These are phyloP conservation scores for Amiota communis DNA, from an alignment of 2,888 invertebrate genomes.

Conservation along the genomic window DNA sequence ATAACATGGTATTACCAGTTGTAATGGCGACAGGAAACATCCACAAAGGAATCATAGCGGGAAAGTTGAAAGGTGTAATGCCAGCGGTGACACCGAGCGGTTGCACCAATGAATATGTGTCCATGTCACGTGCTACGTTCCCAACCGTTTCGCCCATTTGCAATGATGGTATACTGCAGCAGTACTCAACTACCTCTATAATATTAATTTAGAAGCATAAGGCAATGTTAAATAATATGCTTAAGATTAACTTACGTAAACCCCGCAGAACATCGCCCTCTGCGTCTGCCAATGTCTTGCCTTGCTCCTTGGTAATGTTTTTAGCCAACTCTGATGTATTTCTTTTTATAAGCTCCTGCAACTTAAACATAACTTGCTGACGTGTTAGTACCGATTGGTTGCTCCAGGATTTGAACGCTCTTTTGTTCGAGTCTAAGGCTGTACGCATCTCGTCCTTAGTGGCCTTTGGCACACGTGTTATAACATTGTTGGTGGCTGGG, in stretches of 20 bases:
- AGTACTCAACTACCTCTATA: constrained; percentile 96
- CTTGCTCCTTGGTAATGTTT: constrained; percentile 95
- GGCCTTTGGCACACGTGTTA: constrained; percentile 89
- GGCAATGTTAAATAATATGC: constrained; percentile 22
- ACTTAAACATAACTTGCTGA: constrained; percentile 93
- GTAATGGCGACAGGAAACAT: constrained; percentile 89
- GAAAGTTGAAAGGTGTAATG: constrained; percentile 99
- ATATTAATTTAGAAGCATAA: background rate
- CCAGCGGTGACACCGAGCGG: constrained; percentile 93
- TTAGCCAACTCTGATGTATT: constrained; percentile 92
- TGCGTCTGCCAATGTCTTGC: constrained; percentile 96
- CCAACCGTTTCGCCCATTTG: constrained; percentile 94
- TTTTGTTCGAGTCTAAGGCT: constrained; percentile 90
- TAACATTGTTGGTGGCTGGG: constrained; percentile 92
- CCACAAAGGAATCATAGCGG: constrained; percentile 99
- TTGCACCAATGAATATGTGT: constrained; percentile 91
- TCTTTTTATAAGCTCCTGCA: constrained; percentile 87
- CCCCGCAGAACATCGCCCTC: constrained; percentile 98
- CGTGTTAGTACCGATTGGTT: constrained; percentile 92
- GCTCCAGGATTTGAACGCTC: constrained; percentile 87
- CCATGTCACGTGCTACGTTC: constrained; percentile 92
- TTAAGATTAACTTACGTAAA: constrained; percentile 82
- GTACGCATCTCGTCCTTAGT: constrained; percentile 91
- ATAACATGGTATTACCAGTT: constrained; percentile 94
- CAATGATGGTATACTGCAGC: constrained; percentile 92